Evolutionary conservation across 2,888 invertebrate genomes (phyloP).

Genomic region (Dendrolimus houi): DNA sequence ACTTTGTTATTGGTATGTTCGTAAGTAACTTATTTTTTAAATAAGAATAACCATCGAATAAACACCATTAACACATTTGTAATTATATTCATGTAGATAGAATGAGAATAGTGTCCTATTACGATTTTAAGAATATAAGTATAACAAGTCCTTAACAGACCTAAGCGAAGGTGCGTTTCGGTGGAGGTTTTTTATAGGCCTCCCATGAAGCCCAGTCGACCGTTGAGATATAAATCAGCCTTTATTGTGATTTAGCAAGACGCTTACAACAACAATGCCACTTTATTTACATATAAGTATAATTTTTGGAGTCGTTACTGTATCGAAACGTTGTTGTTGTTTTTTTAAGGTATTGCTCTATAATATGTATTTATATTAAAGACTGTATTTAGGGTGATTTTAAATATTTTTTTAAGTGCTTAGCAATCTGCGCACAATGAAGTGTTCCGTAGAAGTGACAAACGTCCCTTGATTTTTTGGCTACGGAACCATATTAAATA

Average conservation of each 20-base stretch:
- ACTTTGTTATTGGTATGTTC: too few species aligned
- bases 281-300: constrained; percentile 75
- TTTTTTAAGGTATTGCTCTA: not conserved
- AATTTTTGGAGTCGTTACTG: constrained; percentile 51
- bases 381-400: too few species aligned
- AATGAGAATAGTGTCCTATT: not conserved
- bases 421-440: too few species aligned
- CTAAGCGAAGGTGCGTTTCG: constrained; percentile 16
- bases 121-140: not conserved
- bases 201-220: constrained; percentile 68
- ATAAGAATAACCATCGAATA: too few species aligned
- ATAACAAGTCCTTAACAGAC: not conserved
- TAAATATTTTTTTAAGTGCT: too few species aligned
- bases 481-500: too few species aligned
- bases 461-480: too few species aligned
- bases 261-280: constrained; percentile 78
- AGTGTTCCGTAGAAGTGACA: too few species aligned
- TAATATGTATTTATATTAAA: not conserved
- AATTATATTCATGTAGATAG: too few species aligned
- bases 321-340: not conserved
- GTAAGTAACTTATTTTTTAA: too few species aligned
- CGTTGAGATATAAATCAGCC: constrained; percentile 75
- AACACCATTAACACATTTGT: too few species aligned
- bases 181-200: constrained; percentile 55
- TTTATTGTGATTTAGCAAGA: constrained; percentile 79